Percentiles rank a stretch among this genome's conserved stretches.
These are phyloP conservation scores for Dendrolimus kikuchii DNA, from an alignment of 1,140 invertebrate genomes.

Conservation along the genomic window DNA sequence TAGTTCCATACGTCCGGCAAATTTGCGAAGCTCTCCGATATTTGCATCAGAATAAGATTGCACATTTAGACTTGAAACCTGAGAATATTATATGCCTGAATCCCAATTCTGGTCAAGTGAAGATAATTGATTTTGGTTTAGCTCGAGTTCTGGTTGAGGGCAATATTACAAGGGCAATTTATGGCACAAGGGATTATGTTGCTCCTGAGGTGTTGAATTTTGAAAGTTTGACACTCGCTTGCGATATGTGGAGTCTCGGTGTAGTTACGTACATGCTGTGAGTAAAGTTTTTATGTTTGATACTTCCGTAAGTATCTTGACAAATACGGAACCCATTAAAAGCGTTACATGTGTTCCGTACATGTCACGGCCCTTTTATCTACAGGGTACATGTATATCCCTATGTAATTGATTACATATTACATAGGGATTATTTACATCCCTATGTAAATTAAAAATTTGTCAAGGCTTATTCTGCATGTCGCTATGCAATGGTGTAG, in stretches of 20 bases:
- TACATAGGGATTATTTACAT: no score
- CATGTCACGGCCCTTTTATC: no score
- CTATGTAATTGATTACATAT: no score
- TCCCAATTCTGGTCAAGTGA: conserved; percentile 83
- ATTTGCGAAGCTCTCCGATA: conserved; percentile 93
- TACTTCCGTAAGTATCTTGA: no score
- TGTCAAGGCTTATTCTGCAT: no score
- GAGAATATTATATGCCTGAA: conserved; percentile 95
- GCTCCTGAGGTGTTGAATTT: conserved; percentile 95
- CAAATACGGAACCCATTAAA: no score
- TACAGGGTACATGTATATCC: no score
- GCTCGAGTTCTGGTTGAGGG: conserved; percentile 80
- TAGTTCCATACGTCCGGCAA: conserved; percentile 92
- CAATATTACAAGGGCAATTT: conserved; percentile 83
- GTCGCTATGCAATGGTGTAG: no score
- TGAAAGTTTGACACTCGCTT: conserved; percentile 87
- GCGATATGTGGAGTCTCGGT: conserved; percentile 95
- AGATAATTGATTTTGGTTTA: conserved; percentile 94
- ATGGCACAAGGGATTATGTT: conserved; percentile 95
- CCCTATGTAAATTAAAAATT: no score
- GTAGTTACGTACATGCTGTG: conserved; percentile 95
- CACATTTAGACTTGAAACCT: conserved; percentile 94
- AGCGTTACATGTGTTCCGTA: no score
- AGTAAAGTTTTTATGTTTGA: conserved; percentile 58
- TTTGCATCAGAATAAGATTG: conserved; percentile 88